Percentiles rank a stretch among this genome's conserved stretches.
Evolutionary conservation across 2,797 vertebrate genomes (phyloP).

Genomic region (Chelon labrosus): DNA sequence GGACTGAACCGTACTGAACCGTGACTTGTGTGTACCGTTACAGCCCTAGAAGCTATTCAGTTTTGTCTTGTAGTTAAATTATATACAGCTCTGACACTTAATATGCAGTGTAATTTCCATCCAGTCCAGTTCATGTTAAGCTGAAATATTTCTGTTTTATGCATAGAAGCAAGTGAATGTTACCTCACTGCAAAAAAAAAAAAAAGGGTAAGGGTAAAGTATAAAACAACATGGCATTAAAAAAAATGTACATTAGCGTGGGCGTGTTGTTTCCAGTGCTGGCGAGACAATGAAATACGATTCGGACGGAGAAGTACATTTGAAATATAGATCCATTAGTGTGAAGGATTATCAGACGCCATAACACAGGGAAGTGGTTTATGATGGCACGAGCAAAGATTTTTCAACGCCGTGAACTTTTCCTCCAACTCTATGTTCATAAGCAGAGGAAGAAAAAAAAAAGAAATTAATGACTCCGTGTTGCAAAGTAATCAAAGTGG

Average conservation of each 20-base stretch:
- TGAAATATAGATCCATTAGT: slow-evolving; percentile 26
- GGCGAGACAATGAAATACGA: slow-evolving; percentile 25
- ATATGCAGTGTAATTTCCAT: too few species aligned
- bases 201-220: neutral
- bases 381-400: neutral
- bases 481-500: neutral
- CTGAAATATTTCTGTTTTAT: neutral
- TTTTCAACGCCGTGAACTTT: slow-evolving; percentile 1
- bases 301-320: slow-evolving; percentile 6
- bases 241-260: neutral
- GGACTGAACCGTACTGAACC: too few species aligned
- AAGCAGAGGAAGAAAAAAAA: neutral
- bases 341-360: slow-evolving; percentile 28
- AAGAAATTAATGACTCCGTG: neutral
- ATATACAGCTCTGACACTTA: too few species aligned
- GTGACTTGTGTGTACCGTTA: too few species aligned
- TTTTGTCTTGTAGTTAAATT: too few species aligned
- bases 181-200: neutral
- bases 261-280: neutral
- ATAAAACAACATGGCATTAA: neutral
- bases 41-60: too few species aligned
- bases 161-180: neutral
- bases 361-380: slow-evolving; percentile 4
- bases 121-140: too few species aligned
- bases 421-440: neutral